phyloP scores from a whole-genome alignment of 2,113 vertebrate genomes.

The Sapayoa aenigma region DNA sequence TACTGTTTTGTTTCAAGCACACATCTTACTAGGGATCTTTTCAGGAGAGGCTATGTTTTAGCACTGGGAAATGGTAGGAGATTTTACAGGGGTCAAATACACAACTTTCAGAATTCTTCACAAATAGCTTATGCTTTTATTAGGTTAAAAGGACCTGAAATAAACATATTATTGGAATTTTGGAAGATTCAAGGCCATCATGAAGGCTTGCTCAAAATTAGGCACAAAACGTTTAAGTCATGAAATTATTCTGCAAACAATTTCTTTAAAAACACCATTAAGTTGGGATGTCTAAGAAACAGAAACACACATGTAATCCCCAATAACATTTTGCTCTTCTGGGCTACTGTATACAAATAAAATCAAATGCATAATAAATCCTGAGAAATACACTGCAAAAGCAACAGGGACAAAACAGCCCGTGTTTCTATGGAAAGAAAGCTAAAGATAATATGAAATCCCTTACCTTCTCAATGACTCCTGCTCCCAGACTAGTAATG shows the following conservation, averaged over 20 bases:
- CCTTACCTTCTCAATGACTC: conserved; percentile 93
- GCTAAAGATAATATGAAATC: background rate
- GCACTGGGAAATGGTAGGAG: background rate
- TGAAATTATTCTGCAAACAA: background rate
- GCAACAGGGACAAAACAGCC: background rate
- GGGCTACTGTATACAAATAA: background rate
- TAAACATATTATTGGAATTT: background rate
- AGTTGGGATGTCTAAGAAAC: background rate
- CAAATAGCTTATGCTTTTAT: background rate
- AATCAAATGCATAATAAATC: background rate
- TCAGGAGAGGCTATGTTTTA: background rate
- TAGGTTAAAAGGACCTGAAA: background rate
- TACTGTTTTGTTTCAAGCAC: background rate
- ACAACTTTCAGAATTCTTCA: background rate
- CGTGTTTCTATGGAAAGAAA: background rate
- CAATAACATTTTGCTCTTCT: background rate
- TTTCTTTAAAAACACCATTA: background rate
- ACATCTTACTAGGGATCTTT: background rate
- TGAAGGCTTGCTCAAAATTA: background rate
- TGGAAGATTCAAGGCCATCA: background rate
- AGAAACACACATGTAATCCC: background rate
- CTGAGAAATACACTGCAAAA: background rate
- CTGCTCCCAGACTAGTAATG: conserved; percentile 90
- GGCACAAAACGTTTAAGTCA: background rate
- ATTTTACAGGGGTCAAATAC: background rate